These are phyloP conservation scores for Sisor rabdophorus DNA, from an alignment of 2,113 vertebrate species.

Conservation along the genomic window DNA sequence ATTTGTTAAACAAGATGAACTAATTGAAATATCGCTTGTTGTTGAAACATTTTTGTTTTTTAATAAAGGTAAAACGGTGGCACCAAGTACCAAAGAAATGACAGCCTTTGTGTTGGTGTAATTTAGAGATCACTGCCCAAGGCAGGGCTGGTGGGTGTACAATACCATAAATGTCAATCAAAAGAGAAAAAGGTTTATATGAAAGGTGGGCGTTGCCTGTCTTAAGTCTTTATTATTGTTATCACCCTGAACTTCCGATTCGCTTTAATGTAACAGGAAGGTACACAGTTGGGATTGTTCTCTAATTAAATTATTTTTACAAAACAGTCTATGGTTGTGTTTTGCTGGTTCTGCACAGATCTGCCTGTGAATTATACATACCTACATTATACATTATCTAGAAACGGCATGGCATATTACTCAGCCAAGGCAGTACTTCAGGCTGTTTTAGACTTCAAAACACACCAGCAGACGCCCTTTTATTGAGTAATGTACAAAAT, in stretches of 20 bases:
- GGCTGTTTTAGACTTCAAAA: background rate
- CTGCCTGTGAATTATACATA: background rate
- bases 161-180: background rate
- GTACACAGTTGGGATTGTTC: background rate
- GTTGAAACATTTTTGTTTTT: background rate
- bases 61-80: background rate
- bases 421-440: background rate
- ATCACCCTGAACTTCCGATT: constrained; percentile 26
- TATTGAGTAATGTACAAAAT: too few relatives aligned
- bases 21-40: background rate
- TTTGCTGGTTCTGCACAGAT: background rate
- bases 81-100: constrained; percentile 14
- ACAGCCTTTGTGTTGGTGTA: constrained; percentile 1
- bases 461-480: too few relatives aligned
- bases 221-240: background rate
- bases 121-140: constrained; percentile 29
- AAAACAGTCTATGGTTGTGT: background rate
- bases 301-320: constrained; percentile 13
- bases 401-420: background rate
- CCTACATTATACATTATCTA: background rate
- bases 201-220: constrained; percentile 13
- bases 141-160: background rate
- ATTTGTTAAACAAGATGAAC: background rate
- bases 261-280: constrained; percentile 19
- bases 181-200: constrained; percentile 12